Conservation (phyloP, 2,888 invertebrate genomes). For the Scrobipalpa atriplicella region DNA sequence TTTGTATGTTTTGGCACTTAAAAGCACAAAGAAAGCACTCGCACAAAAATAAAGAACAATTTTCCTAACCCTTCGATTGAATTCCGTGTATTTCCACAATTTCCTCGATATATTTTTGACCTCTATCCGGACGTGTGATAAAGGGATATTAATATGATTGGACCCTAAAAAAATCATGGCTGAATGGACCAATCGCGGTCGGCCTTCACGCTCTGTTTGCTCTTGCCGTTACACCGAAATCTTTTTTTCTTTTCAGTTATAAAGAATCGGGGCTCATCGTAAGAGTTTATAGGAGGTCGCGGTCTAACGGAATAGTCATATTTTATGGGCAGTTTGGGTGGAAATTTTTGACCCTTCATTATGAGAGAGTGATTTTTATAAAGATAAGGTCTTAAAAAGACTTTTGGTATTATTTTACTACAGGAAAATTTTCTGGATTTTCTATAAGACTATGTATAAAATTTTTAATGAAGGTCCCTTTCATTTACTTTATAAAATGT, state of each 20-base stretch:
- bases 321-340: conserved; percentile 12
- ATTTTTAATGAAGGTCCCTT: too few species aligned
- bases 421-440: too few species aligned
- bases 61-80: conserved; percentile 2
- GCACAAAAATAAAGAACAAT: not conserved
- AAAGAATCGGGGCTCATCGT: conserved; percentile 45
- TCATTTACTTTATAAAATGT: too few species aligned
- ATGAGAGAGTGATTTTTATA: not conserved
- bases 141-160: conserved; percentile 27
- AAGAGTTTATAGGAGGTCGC: conserved; percentile 26
- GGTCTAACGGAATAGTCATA: conserved; percentile 1
- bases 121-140: conserved; percentile 17
- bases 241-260: conserved; percentile 56
- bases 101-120: conserved; percentile 15
- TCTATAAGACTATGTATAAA: too few species aligned
- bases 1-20: too few species aligned
- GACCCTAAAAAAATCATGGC: conserved; percentile 52
- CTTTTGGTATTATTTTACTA: too few species aligned
- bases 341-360: conserved; percentile 15
- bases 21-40: too few species aligned
- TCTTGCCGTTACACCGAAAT: conserved; percentile 56
- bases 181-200: conserved; percentile 48
- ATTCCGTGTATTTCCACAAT: not conserved
- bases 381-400: too few species aligned
- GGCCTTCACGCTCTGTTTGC: conserved; percentile 56